A percentile compares a stretch with the other conserved stretches of the same genome.
phyloP scores from a whole-genome alignment of 2,113 vertebrate genomes.

The Trichomycterus rosablanca region DNA sequence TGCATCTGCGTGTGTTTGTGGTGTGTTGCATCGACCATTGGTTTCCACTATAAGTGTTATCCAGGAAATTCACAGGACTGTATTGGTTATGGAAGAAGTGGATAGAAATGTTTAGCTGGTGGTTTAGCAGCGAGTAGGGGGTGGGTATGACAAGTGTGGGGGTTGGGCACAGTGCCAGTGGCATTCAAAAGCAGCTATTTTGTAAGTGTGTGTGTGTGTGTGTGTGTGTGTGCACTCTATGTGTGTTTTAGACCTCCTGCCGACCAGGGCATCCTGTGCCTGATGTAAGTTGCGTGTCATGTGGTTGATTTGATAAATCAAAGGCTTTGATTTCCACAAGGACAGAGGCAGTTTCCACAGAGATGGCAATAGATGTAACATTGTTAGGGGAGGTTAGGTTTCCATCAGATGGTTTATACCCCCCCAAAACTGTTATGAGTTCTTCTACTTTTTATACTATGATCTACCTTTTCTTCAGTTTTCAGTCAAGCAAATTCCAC shows the following conservation, averaged over 20 bases:
- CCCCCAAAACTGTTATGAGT: too few species aligned
- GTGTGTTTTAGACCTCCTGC: constrained; percentile 2
- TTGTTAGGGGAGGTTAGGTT: background rate
- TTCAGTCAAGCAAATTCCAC: too few species aligned
- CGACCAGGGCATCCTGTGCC: constrained; percentile 3
- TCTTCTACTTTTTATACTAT: too few species aligned
- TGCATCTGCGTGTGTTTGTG: constrained; percentile 26
- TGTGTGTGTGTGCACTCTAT: background rate
- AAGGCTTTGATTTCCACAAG: constrained; percentile 41
- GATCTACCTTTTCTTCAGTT: too few species aligned
- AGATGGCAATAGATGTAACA: background rate
- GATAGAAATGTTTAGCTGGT: constrained; percentile 8
- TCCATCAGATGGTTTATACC: too few species aligned
- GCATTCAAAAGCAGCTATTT: constrained; percentile 1
- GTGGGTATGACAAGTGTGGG: background rate
- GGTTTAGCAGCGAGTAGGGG: background rate
- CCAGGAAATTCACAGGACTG: background rate
- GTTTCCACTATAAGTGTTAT: background rate
- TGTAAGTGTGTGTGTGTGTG: background rate
- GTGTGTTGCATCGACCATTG: constrained; percentile 17
- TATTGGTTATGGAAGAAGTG: too few species aligned
- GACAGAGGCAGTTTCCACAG: constrained; percentile 14
- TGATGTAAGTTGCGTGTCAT: constrained; percentile 35
- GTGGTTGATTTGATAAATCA: constrained; percentile 36
- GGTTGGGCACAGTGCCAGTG: background rate